phyloP scores from a whole-genome alignment of 2,113 vertebrate species.

The Hypocryptadius cinnamomeus region DNA sequence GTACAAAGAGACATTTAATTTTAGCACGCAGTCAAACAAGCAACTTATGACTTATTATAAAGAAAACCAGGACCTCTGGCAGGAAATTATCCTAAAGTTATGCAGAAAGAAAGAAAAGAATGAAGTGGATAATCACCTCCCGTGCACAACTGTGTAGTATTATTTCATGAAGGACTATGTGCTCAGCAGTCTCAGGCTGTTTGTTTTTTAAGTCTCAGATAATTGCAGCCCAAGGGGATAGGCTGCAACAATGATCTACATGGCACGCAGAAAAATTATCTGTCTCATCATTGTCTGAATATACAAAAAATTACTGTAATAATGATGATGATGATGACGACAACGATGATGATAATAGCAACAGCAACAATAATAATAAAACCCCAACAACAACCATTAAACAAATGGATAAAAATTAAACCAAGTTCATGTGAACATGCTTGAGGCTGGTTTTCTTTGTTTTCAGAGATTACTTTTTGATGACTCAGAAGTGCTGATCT shows the following conservation, averaged over 20 bases:
- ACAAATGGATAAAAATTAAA: not conserved
- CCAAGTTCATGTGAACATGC: not conserved
- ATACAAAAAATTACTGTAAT: too few species aligned
- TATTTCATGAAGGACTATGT: not conserved
- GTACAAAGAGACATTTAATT: conserved; percentile 26
- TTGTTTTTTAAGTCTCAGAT: not conserved
- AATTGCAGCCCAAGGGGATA: not conserved
- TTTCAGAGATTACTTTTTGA: not conserved
- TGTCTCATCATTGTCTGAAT: not conserved
- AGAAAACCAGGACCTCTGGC: not conserved
- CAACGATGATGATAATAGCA: not conserved
- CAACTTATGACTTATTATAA: not conserved
- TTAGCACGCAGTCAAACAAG: not conserved
- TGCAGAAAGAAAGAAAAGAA: conserved; percentile 1
- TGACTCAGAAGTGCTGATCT: not conserved
- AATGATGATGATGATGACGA: not conserved
- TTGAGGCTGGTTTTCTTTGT: not conserved
- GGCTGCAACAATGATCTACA: not conserved
- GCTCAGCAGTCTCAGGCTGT: not conserved
- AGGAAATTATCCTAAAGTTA: conserved; percentile 14
- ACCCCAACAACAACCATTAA: not conserved
- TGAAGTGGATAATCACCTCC: not conserved
- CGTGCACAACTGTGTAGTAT: not conserved
- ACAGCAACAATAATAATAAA: not conserved
- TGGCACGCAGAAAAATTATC: rapidly evolving